Conservation (phyloP, 1,140 invertebrate genomes). For the Drosophila nikananu region DNA sequence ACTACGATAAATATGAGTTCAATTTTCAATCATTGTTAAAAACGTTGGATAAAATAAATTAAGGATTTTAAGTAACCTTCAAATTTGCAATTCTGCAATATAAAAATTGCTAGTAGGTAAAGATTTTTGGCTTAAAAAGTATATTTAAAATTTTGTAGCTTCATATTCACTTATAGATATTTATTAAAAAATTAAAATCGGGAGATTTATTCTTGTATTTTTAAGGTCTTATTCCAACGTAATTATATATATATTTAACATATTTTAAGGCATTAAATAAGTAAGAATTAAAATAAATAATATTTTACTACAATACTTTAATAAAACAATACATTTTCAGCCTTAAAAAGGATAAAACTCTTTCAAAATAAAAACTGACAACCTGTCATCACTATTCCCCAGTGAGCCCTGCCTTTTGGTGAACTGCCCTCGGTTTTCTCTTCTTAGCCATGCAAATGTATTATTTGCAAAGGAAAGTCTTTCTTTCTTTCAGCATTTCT, state of each 20-base stretch:
- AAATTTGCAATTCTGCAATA: too few relatives aligned
- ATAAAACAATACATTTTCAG: neutral
- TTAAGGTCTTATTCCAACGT: neutral
- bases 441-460: slow-evolving; percentile 44
- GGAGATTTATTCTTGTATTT: neutral
- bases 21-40: too few relatives aligned
- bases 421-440: slow-evolving; percentile 26
- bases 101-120: too few relatives aligned
- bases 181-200: neutral
- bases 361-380: neutral
- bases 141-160: neutral
- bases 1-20: too few relatives aligned
- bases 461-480: slow-evolving; percentile 49
- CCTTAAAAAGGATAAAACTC: neutral
- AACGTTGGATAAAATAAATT: too few relatives aligned
- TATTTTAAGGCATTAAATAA: too few relatives aligned
- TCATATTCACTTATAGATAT: neutral
- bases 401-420: neutral
- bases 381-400: neutral
- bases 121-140: too few relatives aligned
- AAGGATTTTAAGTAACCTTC: too few relatives aligned
- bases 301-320: neutral
- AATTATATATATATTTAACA: too few relatives aligned
- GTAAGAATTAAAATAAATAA: neutral
- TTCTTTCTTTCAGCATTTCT: slow-evolving; percentile 6